Percentiles rank a stretch among this genome's conserved stretches.
phyloP scores from a whole-genome alignment of 2,888 invertebrate species.

The Dusona sp. region DNA sequence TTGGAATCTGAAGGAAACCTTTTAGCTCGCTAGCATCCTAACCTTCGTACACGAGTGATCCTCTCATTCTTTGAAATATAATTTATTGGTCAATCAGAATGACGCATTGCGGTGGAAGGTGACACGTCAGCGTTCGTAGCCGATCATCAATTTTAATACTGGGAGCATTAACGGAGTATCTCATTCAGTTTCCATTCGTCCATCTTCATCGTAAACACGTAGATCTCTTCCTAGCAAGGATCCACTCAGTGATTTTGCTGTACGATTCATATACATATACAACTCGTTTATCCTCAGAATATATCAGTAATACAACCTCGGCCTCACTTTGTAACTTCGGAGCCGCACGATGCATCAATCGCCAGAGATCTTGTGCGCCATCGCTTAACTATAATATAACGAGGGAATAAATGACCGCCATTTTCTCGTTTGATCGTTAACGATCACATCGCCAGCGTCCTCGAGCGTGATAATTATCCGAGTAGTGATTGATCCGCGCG shows the following conservation, averaged over 20 bases:
- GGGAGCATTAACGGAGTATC: constrained; percentile 67
- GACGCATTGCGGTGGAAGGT: constrained; percentile 84
- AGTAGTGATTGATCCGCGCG: constrained; percentile 15
- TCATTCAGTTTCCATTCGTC: constrained; percentile 42
- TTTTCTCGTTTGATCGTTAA: constrained; percentile 37
- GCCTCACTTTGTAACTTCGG: constrained; percentile 38
- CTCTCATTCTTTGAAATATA: constrained; percentile 78
- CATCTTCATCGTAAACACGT: constrained; percentile 38
- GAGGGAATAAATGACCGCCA: constrained; percentile 31
- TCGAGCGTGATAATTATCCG: constrained; percentile 30
- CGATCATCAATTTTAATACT: constrained; percentile 83
- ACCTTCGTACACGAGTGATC: constrained; percentile 70
- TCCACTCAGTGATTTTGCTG: constrained; percentile 17
- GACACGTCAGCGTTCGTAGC: constrained; percentile 83
- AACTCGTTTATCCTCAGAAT: constrained; percentile 41
- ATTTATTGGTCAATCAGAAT: constrained; percentile 84
- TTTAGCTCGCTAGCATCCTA: constrained; percentile 37
- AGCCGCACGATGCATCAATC: constrained; percentile 38
- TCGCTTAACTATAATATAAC: constrained; percentile 19
- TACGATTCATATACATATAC: constrained; percentile 9
- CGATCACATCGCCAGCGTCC: constrained; percentile 22
- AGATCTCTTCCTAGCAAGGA: constrained; percentile 49
- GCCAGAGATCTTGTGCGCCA: constrained; percentile 25
- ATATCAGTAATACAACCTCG: constrained; percentile 42
- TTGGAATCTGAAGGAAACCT: constrained; percentile 63